These are phyloP conservation scores for Pseudomugil tenellus DNA, from an alignment of 2,797 vertebrate species.

Conservation along the genomic window DNA sequence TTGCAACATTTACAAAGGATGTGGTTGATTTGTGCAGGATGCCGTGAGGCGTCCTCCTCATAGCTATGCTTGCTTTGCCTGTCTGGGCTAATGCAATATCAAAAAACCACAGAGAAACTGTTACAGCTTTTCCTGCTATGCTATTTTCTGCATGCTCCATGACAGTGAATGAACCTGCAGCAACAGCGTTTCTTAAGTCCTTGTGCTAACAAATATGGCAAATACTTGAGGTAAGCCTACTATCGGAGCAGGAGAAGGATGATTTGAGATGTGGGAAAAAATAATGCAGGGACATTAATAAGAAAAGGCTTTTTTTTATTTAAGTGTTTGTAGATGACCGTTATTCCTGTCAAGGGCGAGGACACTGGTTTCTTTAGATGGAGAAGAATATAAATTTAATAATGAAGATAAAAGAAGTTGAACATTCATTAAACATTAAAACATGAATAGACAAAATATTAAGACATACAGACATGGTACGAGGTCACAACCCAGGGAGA, in stretches of 20 bases:
- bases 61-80: constrained; percentile 42
- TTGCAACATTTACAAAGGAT: constrained; percentile 65
- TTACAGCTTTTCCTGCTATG: constrained; percentile 44
- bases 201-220: constrained; percentile 15
- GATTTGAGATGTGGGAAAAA: neutral
- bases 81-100: constrained; percentile 56
- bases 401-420: no score
- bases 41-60: constrained; percentile 28
- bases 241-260: constrained; percentile 16
- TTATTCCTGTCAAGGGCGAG: no score
- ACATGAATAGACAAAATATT: no score
- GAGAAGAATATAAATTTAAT: no score
- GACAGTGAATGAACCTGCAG: constrained; percentile 29
- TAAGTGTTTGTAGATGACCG: no score
- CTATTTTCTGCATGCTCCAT: constrained; percentile 34
- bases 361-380: no score
- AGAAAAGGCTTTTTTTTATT: constrained; percentile 12
- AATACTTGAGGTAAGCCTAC: constrained; percentile 30
- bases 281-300: constrained; percentile 11
- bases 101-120: constrained; percentile 70
- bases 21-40: constrained; percentile 67
- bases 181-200: constrained; percentile 12
- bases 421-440: no score
- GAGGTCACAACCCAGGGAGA: no score
- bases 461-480: no score